Evolutionary conservation across 2,888 invertebrate genomes (phyloP), one percentile per base, ranked within the genome.

Genomic region (Orchestes rusci): DNA sequence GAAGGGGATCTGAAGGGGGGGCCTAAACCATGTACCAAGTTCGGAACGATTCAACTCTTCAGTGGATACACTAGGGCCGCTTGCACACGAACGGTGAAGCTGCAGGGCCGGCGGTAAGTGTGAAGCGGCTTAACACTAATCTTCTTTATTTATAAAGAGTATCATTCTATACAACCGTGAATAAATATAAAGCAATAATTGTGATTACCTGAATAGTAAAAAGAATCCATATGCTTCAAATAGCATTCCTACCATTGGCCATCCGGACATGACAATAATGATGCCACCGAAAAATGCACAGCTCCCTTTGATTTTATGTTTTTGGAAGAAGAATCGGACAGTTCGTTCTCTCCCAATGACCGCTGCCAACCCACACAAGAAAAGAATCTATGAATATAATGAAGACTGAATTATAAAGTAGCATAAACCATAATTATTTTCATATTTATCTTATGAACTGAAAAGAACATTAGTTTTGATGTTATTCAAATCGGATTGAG

Each of bases 141-240:
- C n/a, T n/a, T n/a, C n/a, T n/a, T n/a, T n/a, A n/a, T n/a, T n/a
- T 5, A 15, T 29, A 12, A 15, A 29, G 4, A 10, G 23, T 23
- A 5, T 5, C 10, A 10, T 10, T 23, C 5, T 7, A 23, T 7
- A 10, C 23, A 7, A 10, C 23, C 23, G 10, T 23, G 5, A 23
- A 23, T 10, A 23, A 7, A 30, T 28, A 29, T 16, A 4, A 30
- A 16, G 4, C 7, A 18, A 16, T 33, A 35, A 12, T 7, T 23
- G 10, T 23, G 20, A 16, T 45, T 64, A 86, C 87, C 86, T 84
- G 64, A 89, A 89, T 33, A 89, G 64, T 40, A 86, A 70, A 50
- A 97, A 72, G 69, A 99, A 97, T 53, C 99, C 99, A 71, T 99
- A 99, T 30, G 87, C 81, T 75, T 99, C 99, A 55, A 96, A 76